Percentiles rank a stretch among this genome's conserved stretches.
These are phyloP conservation scores for Campoplex nolae DNA, from an alignment of 2,888 invertebrate species.

Conservation along the genomic window DNA sequence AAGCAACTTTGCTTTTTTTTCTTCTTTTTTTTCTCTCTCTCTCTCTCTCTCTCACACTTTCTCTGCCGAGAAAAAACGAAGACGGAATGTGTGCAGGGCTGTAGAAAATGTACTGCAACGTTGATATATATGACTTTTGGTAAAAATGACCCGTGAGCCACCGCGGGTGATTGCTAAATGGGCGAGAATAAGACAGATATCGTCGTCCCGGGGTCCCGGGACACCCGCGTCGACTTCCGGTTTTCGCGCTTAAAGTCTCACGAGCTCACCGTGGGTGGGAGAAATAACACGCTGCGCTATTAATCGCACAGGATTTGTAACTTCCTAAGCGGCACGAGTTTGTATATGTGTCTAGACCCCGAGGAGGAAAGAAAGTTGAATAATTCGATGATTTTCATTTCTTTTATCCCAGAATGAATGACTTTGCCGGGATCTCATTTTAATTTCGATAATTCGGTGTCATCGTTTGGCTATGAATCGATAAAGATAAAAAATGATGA, in stretches of 20 bases:
- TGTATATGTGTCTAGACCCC: background rate
- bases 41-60: background rate
- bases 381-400: background rate
- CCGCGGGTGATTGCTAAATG: constrained; percentile 53
- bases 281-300: constrained; percentile 30
- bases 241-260: constrained; percentile 31
- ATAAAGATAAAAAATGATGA: too few species aligned
- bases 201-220: background rate
- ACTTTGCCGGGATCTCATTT: background rate
- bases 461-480: too few species aligned
- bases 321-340: background rate
- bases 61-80: background rate
- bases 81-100: background rate
- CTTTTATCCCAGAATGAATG: background rate
- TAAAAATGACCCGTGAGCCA: constrained; percentile 24
- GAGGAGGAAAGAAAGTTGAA: background rate
- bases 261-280: constrained; percentile 36
- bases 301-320: constrained; percentile 39
- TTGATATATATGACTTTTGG: constrained; percentile 8
- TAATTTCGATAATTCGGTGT: background rate
- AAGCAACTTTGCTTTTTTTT: constrained; percentile 1
- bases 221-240: constrained; percentile 57
- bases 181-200: constrained; percentile 57
- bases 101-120: constrained; percentile 4
- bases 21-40: constrained; percentile 7